Conservation (phyloP, 2,797 vertebrate genomes). For the Geotrypetes seraphini region DNA sequence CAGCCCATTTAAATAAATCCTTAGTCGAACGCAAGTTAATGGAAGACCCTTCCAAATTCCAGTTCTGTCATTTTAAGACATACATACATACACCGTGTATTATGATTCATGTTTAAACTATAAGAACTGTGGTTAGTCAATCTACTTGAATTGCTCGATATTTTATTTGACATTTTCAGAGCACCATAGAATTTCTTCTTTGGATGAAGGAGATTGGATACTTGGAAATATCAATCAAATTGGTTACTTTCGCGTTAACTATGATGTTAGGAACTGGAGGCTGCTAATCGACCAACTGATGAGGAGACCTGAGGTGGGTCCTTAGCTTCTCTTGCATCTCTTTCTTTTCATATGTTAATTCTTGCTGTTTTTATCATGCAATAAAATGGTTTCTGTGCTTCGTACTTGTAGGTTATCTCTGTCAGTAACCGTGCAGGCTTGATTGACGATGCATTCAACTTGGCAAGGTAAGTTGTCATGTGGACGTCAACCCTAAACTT, state of each 20-base stretch:
- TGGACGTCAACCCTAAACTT: conserved; percentile 29
- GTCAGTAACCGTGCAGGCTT: conserved; percentile 90
- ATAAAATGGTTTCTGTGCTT: conserved; percentile 31
- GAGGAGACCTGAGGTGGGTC: conserved; percentile 69
- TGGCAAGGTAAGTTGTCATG: conserved; percentile 79
- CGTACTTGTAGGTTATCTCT: conserved; percentile 73
- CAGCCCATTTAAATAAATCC: too few relatives aligned
- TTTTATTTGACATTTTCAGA: conserved; percentile 55
- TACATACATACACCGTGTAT: too few relatives aligned
- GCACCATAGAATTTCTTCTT: conserved; percentile 64
- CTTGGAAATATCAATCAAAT: conserved; percentile 96
- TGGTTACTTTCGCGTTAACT: conserved; percentile 95
- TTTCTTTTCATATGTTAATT: conserved; percentile 13
- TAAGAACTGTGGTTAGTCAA: too few relatives aligned
- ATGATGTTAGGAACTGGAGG: conserved; percentile 91
- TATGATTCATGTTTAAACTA: background rate
- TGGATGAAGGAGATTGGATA: conserved; percentile 77
- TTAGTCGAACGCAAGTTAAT: too few relatives aligned
- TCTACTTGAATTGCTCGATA: conserved; percentile 1
- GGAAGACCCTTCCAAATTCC: too few relatives aligned
- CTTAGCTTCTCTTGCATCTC: conserved; percentile 11
- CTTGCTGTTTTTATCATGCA: conserved; percentile 21
- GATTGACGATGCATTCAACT: conserved; percentile 92
- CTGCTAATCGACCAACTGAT: conserved; percentile 85
- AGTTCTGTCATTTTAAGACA: too few relatives aligned